These are phyloP conservation scores for Lipotes vexillifer DNA, from an alignment of 2,113 vertebrate species.

Conservation along the genomic window DNA sequence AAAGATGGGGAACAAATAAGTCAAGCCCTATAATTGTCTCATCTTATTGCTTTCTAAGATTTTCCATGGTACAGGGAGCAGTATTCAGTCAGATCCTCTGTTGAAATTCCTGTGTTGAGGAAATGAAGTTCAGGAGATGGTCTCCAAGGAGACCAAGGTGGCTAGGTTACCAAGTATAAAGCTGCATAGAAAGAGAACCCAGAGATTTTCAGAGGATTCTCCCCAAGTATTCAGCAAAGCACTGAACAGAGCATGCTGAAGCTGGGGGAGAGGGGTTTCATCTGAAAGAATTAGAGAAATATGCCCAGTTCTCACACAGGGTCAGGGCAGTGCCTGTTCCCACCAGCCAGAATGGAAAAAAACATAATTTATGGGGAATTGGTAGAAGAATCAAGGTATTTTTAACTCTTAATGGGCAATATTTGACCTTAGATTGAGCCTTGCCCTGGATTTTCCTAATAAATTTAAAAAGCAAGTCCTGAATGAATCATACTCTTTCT, in stretches of 20 bases:
- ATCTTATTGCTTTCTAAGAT: neutral
- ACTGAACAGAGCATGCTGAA: neutral
- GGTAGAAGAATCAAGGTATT: neutral
- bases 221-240: neutral
- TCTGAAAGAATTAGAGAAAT: neutral
- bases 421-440: neutral
- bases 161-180: neutral
- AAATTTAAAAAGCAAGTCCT: neutral
- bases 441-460: neutral
- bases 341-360: neutral
- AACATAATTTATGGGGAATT: neutral
- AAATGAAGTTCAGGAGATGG: neutral
- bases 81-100: neutral
- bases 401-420: neutral
- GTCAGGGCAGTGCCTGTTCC: neutral
- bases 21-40: neutral
- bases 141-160: neutral
- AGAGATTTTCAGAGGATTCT: neutral
- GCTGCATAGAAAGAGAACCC: neutral
- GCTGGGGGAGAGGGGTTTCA: fast-evolving
- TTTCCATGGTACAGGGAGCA: neutral
- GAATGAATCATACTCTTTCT: neutral
- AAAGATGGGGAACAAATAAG: neutral
- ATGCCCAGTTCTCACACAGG: neutral
- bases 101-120: neutral